Base-by-base conservation (phyloP, 2,113 vertebrate species). In the Bambusicola thoracicus region DNA sequence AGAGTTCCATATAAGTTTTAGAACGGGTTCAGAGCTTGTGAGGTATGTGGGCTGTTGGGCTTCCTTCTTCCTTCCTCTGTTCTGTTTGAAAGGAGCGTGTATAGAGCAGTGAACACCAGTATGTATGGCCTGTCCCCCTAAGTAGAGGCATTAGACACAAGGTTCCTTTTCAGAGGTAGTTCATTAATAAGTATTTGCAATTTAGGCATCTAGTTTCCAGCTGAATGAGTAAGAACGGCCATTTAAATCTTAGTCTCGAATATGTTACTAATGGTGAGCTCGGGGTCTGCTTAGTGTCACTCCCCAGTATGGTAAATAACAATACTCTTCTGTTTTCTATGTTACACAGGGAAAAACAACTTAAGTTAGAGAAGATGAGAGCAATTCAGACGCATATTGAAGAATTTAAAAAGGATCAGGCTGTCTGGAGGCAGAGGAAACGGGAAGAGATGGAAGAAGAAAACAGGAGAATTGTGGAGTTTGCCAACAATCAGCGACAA, bases 401-500 rank as follows among this genome's bases (percentile, higher is more conserved):
- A 76, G 98, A 99, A 84, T 99, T 99, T 94, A 98, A 98, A 96
- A 98, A 93, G 88, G 97, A 99, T 81, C 98, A 98, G 92, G 97
- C 95, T 3, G 77, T 98, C 36, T 99, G 98, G 98, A 98, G 96
- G 80, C 97, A 87, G 87, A 98, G 98, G 98, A 99, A 99, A 94
- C 96, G 56, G 40, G 98, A 99, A 74, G 98, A 98, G 95, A 98
- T 98, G 97, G 99, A 99, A 90, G 98, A 98, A 19, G 99, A 99
- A 97, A 99, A 99, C 75, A 97, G 94, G 77, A 98, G 97, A 96
- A 99, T 99, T 93, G 36, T 95, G 96, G 98, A 98, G 81, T 99
- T 99, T 95, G 97, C 97, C 8, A 98, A 73, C 36, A 92, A 98
- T 58, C 98, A 98, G 87, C 96, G 87, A 93, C 97, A 97, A 53